These are phyloP conservation scores for Bos javanicus DNA, from an alignment of 2,113 vertebrate species.

Conservation along the genomic window DNA sequence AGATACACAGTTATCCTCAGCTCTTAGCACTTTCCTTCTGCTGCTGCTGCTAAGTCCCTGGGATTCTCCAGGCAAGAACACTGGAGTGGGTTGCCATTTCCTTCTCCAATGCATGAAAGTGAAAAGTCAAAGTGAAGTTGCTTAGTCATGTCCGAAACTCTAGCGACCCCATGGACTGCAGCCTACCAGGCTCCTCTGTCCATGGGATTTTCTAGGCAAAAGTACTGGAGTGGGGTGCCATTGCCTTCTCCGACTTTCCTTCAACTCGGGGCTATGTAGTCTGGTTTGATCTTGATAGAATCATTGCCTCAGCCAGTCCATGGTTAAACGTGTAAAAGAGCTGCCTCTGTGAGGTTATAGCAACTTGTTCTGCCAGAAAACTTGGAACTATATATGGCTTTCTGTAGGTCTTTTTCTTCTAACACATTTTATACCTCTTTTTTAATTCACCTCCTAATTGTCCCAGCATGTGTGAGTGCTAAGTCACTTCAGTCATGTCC, in stretches of 20 bases:
- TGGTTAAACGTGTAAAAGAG: neutral
- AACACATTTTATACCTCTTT: neutral
- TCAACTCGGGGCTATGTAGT: neutral
- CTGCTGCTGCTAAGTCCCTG: no score
- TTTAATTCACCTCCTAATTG: neutral
- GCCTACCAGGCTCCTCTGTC: no score
- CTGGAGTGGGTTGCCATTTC: no score
- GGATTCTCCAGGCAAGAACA: no score
- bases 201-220: no score
- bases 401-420: neutral
- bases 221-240: no score
- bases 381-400: neutral
- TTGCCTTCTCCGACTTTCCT: neutral
- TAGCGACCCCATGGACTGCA: no score
- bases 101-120: no score
- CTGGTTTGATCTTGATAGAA: neutral
- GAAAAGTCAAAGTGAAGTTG: no score
- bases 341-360: neutral
- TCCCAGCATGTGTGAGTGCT: neutral
- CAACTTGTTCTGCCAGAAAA: neutral
- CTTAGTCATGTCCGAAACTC: no score
- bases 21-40: neutral
- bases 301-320: neutral
- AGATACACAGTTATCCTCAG: neutral
- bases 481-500: neutral